Conservation (phyloP, 2,797 vertebrate species). For the Ctenopoma multispine region DNA sequence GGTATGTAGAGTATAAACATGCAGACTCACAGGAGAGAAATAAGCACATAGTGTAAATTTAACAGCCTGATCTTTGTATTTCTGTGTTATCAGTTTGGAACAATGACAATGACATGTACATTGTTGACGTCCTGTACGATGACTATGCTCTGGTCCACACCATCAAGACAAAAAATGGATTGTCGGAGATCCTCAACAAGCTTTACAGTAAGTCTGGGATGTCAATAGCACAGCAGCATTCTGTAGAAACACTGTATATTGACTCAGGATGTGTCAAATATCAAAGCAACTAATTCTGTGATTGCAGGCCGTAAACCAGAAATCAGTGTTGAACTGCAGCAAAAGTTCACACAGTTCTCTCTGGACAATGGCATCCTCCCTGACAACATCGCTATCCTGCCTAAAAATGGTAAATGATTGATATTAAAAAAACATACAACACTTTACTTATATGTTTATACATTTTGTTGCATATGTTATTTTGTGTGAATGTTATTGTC, state of each 20-base stretch:
- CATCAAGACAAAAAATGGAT: slow-evolving; percentile 76
- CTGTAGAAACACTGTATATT: not conserved
- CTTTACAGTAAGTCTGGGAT: slow-evolving; percentile 86
- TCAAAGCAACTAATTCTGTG: not conserved
- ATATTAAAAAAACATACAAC: not conserved
- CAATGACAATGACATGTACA: slow-evolving; percentile 80
- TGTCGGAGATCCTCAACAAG: slow-evolving; percentile 82
- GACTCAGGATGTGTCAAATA: not conserved
- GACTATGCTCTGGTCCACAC: slow-evolving; percentile 85
- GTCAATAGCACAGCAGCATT: too few relatives aligned
- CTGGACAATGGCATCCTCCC: slow-evolving; percentile 78
- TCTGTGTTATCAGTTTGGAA: slow-evolving; percentile 82
- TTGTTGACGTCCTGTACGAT: slow-evolving; percentile 85
- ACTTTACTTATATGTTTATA: not conserved
- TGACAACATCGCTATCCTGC: slow-evolving; percentile 84
- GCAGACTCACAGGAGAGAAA: not conserved
- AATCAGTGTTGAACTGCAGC: slow-evolving; percentile 66
- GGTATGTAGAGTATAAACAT: slow-evolving; percentile 76
- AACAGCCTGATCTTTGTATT: not conserved
- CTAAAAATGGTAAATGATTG: slow-evolving; percentile 78
- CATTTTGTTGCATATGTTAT: too few relatives aligned
- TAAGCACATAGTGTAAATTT: not conserved
- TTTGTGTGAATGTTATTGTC: not conserved
- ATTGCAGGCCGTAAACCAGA: slow-evolving; percentile 82
- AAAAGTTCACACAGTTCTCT: slow-evolving; percentile 84